Conservation (phyloP, 2,797 vertebrate species). For the Cynodonichthys magdalenae region DNA sequence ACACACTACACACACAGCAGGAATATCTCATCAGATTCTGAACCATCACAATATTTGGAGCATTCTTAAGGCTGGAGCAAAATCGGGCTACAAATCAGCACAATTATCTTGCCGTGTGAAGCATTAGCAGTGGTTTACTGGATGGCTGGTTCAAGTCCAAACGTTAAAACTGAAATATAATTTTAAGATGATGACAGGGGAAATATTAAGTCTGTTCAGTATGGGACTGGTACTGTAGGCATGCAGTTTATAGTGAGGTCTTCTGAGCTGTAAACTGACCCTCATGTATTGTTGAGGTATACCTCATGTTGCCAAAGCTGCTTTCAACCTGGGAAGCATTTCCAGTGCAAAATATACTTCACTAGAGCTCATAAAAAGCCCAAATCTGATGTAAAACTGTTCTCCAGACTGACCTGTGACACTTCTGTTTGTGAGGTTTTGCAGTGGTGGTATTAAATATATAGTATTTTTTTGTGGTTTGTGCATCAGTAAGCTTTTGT, state of each 20-base stretch:
- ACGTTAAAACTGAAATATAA: slow-evolving; percentile 53
- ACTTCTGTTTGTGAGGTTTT: slow-evolving; percentile 53
- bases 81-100: no score
- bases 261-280: slow-evolving; percentile 77
- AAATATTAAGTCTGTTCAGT: slow-evolving; percentile 40
- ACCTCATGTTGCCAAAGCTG: slow-evolving; percentile 64
- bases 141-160: slow-evolving; percentile 44
- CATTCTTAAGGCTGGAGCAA: no score
- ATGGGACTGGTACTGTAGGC: slow-evolving; percentile 32
- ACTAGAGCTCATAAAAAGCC: slow-evolving; percentile 67
- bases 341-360: slow-evolving; percentile 68
- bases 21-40: no score
- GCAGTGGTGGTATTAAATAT: slow-evolving; percentile 26
- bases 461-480: slow-evolving; percentile 35
- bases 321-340: slow-evolving; percentile 63
- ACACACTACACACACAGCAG: no score
- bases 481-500: slow-evolving; percentile 55
- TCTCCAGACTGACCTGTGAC: slow-evolving; percentile 55
- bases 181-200: slow-evolving; percentile 44
- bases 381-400: slow-evolving; percentile 62
- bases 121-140: slow-evolving; percentile 56
- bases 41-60: no score
- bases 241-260: slow-evolving; percentile 71
- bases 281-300: slow-evolving; percentile 73
- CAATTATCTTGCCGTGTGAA: no score